phyloP scores from a whole-genome alignment of 2,113 vertebrate species.

The Tupaia chinensis region DNA sequence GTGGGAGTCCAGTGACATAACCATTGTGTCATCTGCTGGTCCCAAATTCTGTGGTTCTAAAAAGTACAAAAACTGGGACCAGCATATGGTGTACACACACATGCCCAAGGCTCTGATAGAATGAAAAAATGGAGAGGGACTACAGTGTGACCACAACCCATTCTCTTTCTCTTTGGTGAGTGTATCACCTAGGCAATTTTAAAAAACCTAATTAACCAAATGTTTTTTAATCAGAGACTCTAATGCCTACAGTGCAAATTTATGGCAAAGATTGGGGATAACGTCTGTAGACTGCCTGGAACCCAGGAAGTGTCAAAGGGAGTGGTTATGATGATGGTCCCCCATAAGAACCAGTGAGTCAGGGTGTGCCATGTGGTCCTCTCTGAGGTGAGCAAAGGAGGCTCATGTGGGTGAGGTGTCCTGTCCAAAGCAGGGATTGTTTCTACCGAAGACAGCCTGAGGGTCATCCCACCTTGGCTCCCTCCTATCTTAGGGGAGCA shows the following conservation, averaged over 20 bases:
- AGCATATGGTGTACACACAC: no score
- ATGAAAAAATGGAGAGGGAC: no score
- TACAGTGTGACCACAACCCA: no score
- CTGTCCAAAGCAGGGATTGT: not conserved
- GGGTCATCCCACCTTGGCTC: accelerated
- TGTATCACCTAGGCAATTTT: not conserved
- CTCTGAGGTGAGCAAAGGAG: not conserved
- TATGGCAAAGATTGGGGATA: not conserved
- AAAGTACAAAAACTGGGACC: no score
- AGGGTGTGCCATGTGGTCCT: no score
- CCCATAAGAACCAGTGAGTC: not conserved
- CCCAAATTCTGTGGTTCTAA: no score
- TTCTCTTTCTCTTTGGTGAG: no score
- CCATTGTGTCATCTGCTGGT: no score
- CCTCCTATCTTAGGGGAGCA: not conserved
- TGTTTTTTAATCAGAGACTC: not conserved
- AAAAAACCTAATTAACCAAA: not conserved
- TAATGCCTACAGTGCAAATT: not conserved
- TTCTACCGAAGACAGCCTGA: not conserved
- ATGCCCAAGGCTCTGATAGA: no score
- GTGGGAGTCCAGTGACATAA: no score
- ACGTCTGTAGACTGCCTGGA: accelerated
- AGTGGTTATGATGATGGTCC: accelerated
- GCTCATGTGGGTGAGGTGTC: not conserved
- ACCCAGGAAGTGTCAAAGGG: accelerated